Evolutionary conservation across 2,797 vertebrate genomes (phyloP), one percentile per base, ranked within the genome.

Genomic region (Muscicapa comitata): DNA sequence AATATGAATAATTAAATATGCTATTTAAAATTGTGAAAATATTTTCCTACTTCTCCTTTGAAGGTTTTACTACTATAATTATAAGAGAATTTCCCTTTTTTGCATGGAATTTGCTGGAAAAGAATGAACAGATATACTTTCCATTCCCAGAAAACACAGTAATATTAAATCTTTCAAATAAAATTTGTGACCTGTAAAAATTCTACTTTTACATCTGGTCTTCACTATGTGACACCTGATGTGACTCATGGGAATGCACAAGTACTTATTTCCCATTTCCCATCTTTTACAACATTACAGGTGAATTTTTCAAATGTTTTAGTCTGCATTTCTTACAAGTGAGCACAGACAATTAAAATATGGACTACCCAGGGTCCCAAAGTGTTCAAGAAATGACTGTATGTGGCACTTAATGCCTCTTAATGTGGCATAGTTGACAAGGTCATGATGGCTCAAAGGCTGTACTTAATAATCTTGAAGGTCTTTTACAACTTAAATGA

Each of bases 251-350:
- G 37, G 45, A 85, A 85, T 38, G n/a, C 19, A 47, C 18, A 57
- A 51, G 20, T 45, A 71, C 0, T 0, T 42, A 38, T 61, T 85
- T 63, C 9, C 16, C 38, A 28, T 61, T 57, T 74, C 31, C 25
- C 17, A 59, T 53, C 29, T 71, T 63, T 71, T 63, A 47, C 10
- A 63, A 55, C 1, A 2, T 61, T 45, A 43, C 5, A 67, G 29
- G 21, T 72, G 28, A 58, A 38, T 72, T 77, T 86, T 94, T 88
- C 53, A 68, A 47, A 61, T n/a, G 11, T 62, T 76, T 58, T 18
- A 42, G 31, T 71, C 50, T 68, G 26, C 16, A 50, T 42, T 67
- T 82, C 42, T 71, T 79, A 47, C 8, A 66, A n/a, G 31, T 42
- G 8, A 87, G 45, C 18, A 71, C 9, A 86, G 38, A 71, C 17